Evolutionary conservation across 2,797 vertebrate genomes (phyloP).

Genomic region (Cephalopachus bancanus): DNA sequence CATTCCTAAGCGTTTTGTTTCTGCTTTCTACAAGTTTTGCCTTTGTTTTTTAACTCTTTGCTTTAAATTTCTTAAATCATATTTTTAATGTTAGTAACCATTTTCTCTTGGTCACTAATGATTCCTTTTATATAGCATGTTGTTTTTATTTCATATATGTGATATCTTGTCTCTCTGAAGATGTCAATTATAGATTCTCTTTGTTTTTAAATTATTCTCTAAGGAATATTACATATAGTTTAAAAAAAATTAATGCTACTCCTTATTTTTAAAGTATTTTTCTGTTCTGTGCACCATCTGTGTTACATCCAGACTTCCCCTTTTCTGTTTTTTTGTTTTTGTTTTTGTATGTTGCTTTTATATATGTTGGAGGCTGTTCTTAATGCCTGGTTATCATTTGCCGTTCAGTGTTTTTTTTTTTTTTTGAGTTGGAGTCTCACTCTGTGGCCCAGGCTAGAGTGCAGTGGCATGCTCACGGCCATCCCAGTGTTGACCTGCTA

Average conservation of each 20-base stretch:
- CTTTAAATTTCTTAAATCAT: slow-evolving; percentile 1
- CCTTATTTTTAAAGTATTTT: neutral
- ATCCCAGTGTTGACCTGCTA: no score
- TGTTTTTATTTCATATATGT: neutral
- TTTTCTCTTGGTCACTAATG: neutral
- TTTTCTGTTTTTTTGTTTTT: neutral
- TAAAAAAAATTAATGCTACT: neutral
- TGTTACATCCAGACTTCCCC: neutral
- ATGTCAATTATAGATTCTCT: neutral
- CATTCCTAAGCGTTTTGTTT: neutral
- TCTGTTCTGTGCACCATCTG: neutral
- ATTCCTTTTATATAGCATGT: neutral
- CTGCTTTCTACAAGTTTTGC: neutral
- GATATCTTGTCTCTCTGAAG: slow-evolving; percentile 44
- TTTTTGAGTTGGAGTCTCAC: no score
- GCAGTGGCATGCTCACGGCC: no score
- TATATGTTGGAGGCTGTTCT: neutral
- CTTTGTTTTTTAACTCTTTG: neutral
- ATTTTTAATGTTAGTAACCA: neutral
- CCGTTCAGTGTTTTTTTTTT: neutral
- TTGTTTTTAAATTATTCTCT: slow-evolving; percentile 1
- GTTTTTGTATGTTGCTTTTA: neutral
- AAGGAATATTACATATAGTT: neutral
- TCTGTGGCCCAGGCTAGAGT: no score
- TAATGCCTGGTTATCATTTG: neutral